Conservation (phyloP, 2,888 invertebrate species). For the Argyresthia goedartella region DNA sequence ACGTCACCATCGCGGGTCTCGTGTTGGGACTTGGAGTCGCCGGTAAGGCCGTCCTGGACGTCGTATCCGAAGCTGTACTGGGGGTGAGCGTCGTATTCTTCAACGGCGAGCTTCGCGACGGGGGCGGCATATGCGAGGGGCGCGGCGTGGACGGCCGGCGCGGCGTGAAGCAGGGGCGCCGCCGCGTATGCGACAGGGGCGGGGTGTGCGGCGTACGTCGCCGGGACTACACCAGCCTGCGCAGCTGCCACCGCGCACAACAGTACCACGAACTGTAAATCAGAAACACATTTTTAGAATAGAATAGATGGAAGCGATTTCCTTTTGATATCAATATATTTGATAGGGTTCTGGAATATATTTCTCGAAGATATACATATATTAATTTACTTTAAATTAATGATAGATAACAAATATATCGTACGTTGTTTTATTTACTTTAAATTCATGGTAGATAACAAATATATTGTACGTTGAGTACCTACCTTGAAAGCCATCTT, state of each 20-base stretch:
- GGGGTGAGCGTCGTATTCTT: constrained; percentile 73
- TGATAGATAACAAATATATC: too few species aligned
- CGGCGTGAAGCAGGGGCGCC: constrained; percentile 18
- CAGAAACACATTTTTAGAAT: background rate
- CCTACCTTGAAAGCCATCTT: constrained; percentile 57
- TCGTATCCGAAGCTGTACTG: constrained; percentile 79
- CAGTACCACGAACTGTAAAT: constrained; percentile 40
- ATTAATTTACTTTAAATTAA: too few species aligned
- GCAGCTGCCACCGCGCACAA: constrained; percentile 40
- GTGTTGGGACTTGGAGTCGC: constrained; percentile 62
- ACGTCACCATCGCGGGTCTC: constrained; percentile 73
- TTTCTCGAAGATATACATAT: too few species aligned
- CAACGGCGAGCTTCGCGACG: constrained; percentile 52
- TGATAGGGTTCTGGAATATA: too few species aligned
- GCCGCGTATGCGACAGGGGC: constrained; percentile 27
- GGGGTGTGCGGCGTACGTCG: constrained; percentile 29
- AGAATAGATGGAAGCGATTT: too few species aligned
- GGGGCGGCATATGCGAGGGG: constrained; percentile 19
- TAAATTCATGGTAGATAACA: too few species aligned
- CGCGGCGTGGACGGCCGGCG: constrained; percentile 29
- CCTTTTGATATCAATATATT: too few species aligned
- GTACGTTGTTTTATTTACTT: too few species aligned
- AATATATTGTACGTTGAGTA: too few species aligned
- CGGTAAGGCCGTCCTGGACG: constrained; percentile 75
- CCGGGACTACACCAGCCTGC: constrained; percentile 41